Conservation (phyloP, 1,140 invertebrate genomes). For the Nephila pilipes region DNA sequence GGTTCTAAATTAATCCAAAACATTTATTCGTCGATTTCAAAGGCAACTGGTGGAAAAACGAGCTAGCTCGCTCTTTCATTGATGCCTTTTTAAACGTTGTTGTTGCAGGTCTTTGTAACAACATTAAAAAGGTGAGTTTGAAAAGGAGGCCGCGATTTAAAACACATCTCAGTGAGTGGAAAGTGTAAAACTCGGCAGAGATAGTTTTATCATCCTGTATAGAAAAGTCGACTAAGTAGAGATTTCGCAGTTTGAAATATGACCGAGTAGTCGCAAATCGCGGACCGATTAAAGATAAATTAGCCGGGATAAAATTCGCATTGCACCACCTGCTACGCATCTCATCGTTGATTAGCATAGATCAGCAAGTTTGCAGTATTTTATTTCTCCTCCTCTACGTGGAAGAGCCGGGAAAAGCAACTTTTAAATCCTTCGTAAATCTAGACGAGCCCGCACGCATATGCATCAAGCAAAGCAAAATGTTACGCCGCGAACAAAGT, state of each 20-base stretch:
- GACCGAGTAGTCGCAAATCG: slow-evolving; percentile 64
- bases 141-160: slow-evolving; percentile 61
- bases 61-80: not conserved
- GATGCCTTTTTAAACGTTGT: slow-evolving; percentile 74
- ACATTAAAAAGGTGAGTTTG: slow-evolving; percentile 72
- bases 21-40: slow-evolving; percentile 72
- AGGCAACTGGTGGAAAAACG: slow-evolving; percentile 41
- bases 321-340: slow-evolving; percentile 67
- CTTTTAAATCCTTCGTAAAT: slow-evolving; percentile 74
- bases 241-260: slow-evolving; percentile 73
- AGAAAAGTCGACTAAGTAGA: slow-evolving; percentile 68
- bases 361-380: slow-evolving; percentile 75
- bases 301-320: slow-evolving; percentile 76
- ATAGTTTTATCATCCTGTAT: slow-evolving; percentile 60
- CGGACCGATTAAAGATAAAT: slow-evolving; percentile 75
- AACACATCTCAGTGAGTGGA: slow-evolving; percentile 42
- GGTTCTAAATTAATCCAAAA: slow-evolving; percentile 75
- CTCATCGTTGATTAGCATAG: slow-evolving; percentile 76
- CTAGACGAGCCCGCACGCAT: slow-evolving; percentile 49
- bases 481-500: slow-evolving; percentile 69
- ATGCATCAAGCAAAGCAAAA: slow-evolving; percentile 69
- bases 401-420: slow-evolving; percentile 9
- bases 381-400: slow-evolving; percentile 67
- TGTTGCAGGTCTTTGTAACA: slow-evolving; percentile 58
- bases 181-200: slow-evolving; percentile 63